Evolutionary conservation across 2,797 vertebrate genomes (phyloP).

Genomic region (Coluber constrictor): DNA sequence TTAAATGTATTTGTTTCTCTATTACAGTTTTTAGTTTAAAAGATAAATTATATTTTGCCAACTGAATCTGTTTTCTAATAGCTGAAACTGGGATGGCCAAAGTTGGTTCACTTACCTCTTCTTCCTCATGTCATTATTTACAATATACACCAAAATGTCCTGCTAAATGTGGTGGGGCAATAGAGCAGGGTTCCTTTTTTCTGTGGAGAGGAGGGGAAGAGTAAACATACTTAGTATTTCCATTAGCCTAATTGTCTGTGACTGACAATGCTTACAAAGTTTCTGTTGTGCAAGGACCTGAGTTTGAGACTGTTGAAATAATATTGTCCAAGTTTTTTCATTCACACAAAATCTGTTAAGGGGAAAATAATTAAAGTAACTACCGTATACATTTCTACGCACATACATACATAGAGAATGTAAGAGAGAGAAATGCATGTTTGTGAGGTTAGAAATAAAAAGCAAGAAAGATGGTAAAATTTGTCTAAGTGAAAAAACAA

Average conservation of each 20-base stretch:
- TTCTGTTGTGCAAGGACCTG: not conserved
- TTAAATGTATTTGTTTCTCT: not conserved
- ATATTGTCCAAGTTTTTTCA: not conserved
- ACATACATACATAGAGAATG: not conserved
- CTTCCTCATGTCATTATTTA: not conserved
- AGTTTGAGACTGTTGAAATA: not conserved
- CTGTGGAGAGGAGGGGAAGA: not conserved
- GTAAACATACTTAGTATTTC: not conserved
- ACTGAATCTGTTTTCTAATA: not conserved
- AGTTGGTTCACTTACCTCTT: not conserved
- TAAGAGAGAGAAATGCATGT: not conserved
- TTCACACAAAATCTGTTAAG: not conserved
- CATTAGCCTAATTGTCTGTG: not conserved
- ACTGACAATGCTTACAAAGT: not conserved
- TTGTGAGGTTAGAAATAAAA: not conserved
- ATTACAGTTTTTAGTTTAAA: not conserved
- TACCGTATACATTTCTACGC: not conserved
- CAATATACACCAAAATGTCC: not conserved
- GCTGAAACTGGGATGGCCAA: not conserved
- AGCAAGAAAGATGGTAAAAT: not conserved
- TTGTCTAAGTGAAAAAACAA: not conserved
- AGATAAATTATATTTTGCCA: not conserved
- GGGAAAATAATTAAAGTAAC: not conserved
- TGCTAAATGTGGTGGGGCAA: not conserved
- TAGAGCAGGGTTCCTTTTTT: not conserved